Percentiles rank a stretch among this genome's conserved stretches.
These are phyloP conservation scores for Sinhomidia bicolor DNA, from an alignment of 2,888 invertebrate genomes.

Conservation along the genomic window DNA sequence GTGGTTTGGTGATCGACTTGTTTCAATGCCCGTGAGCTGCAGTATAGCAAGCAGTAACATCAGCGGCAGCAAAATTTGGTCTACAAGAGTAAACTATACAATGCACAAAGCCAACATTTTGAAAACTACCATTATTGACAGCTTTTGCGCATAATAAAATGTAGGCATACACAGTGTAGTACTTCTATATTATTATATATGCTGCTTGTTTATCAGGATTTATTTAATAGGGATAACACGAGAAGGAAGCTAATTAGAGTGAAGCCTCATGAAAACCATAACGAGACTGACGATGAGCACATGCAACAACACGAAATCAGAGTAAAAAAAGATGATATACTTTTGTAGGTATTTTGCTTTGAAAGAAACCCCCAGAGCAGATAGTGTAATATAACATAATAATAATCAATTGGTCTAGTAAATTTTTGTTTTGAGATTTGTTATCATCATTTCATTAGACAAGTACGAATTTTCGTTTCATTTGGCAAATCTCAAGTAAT, in stretches of 20 bases:
- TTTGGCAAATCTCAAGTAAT: not conserved
- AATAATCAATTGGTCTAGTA: not conserved
- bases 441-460: not conserved
- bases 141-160: not conserved
- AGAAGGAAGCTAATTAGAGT: conserved; percentile 47
- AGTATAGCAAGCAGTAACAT: not conserved
- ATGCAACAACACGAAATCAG: not conserved
- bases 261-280: conserved; percentile 28
- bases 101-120: not conserved
- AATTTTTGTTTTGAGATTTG: not conserved
- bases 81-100: not conserved
- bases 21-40: conserved; percentile 20
- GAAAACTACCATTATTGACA: conserved; percentile 21
- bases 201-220: conserved; percentile 1
- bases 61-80: not conserved
- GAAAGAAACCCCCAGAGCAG: too few species aligned
- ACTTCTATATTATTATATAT: too few species aligned
- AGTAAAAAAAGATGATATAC: not conserved
- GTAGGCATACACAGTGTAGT: too few species aligned
- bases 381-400: too few species aligned
- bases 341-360: too few species aligned
- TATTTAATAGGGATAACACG: conserved; percentile 24
- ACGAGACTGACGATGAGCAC: not conserved
- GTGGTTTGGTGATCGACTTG: conserved; percentile 37
- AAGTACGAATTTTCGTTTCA: not conserved